phyloP scores from a whole-genome alignment of 1,140 invertebrate species.

The Thrips palmi region DNA sequence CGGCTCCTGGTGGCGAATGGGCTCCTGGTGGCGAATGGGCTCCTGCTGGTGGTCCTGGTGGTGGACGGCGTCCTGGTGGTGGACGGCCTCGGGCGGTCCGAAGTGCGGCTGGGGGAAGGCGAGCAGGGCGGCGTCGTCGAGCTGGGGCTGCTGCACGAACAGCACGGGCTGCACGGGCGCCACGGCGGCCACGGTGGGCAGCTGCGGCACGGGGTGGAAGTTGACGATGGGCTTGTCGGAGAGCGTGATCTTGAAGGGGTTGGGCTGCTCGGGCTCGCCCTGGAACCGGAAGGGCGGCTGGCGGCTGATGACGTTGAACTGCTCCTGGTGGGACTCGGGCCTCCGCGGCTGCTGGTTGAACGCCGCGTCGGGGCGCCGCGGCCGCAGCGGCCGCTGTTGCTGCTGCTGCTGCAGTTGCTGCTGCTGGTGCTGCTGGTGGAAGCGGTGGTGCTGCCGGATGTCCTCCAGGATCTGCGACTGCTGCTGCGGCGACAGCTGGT shows the following conservation, averaged over 20 bases:
- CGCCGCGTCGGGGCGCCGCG: conserved; percentile 20
- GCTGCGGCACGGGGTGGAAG: too few relatives aligned
- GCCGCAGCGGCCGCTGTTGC: conserved; percentile 8
- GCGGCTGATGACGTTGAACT: conserved; percentile 24
- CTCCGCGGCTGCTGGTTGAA: conserved; percentile 25
- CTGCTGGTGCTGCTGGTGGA: conserved; percentile 23
- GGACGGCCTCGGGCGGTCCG: too few relatives aligned
- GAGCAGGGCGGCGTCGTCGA: too few relatives aligned
- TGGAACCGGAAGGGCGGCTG: conserved; percentile 18
- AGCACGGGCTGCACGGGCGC: too few relatives aligned
- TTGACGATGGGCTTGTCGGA: neutral
- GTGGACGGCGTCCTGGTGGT: too few relatives aligned
- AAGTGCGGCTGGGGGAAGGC: too few relatives aligned
- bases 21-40: too few relatives aligned
- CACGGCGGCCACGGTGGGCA: too few relatives aligned
- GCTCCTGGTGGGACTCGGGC: too few relatives aligned
- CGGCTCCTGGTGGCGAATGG: too few relatives aligned
- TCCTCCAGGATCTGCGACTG: conserved; percentile 18
- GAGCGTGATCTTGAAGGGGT: conserved; percentile 1
- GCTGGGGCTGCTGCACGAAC: too few relatives aligned
- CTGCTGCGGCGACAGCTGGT: conserved; percentile 16
- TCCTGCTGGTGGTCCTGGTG: too few relatives aligned
- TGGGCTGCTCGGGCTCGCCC: conserved; percentile 15
- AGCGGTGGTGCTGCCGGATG: conserved; percentile 17
- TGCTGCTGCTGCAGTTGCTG: conserved; percentile 22